phyloP scores from a whole-genome alignment of 2,797 vertebrate genomes.

The Etheostoma perlongum region DNA sequence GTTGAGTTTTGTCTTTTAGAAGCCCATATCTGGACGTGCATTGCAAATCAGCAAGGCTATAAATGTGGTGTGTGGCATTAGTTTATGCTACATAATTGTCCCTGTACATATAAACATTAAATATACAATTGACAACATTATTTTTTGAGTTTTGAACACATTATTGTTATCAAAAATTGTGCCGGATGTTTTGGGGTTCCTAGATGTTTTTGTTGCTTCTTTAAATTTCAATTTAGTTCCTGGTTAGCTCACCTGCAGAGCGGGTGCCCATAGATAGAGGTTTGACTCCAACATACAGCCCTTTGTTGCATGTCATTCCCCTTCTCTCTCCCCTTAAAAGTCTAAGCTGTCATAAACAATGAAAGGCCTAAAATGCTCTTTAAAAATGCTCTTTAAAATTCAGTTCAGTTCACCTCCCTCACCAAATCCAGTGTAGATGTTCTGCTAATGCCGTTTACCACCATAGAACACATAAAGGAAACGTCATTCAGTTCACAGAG shows the following conservation, averaged over 20 bases:
- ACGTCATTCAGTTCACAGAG: slow-evolving; percentile 57
- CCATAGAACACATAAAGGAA: background rate
- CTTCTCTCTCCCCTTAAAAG: too few species aligned
- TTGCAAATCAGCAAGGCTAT: background rate
- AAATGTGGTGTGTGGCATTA: background rate
- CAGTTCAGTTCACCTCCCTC: background rate
- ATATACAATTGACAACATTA: background rate
- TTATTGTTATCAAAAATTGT: background rate
- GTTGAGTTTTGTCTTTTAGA: too few species aligned
- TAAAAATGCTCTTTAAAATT: background rate
- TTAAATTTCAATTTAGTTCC: too few species aligned
- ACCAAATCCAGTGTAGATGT: background rate
- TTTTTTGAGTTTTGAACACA: background rate
- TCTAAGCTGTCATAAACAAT: too few species aligned
- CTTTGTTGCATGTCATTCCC: too few species aligned
- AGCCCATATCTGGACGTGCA: too few species aligned
- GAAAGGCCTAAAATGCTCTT: too few species aligned
- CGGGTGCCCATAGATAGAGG: too few species aligned
- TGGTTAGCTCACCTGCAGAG: too few species aligned
- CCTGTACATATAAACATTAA: background rate
- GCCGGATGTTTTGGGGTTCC: too few species aligned
- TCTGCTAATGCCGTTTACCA: background rate
- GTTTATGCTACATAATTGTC: background rate
- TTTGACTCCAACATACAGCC: too few species aligned
- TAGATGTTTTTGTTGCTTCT: background rate